Conservation (phyloP, 2,113 vertebrate genomes). For the Rhegmatorhina hoffmannsi region DNA sequence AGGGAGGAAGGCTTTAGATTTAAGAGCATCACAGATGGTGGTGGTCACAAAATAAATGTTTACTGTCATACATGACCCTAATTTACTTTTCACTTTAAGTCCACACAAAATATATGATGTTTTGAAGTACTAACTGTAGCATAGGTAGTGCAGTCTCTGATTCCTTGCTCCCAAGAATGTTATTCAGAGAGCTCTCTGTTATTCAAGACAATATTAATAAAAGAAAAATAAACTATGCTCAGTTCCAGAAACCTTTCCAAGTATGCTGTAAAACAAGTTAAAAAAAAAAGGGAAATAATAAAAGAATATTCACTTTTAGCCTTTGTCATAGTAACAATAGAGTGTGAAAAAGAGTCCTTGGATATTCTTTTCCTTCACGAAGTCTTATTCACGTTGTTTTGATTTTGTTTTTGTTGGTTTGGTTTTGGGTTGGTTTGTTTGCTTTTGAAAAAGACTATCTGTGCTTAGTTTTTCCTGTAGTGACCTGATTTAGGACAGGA, state of each 20-base stretch:
- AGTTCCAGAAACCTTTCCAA: background rate
- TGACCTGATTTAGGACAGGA: background rate
- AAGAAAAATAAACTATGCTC: too few relatives aligned
- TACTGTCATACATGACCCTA: background rate
- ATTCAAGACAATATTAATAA: background rate
- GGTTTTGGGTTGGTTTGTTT: background rate
- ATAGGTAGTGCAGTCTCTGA: background rate
- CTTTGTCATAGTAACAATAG: background rate
- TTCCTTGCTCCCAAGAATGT: background rate
- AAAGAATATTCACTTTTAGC: background rate
- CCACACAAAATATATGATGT: background rate
- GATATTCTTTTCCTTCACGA: background rate
- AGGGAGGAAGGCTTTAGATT: background rate
- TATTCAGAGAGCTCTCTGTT: background rate
- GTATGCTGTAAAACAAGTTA: background rate
- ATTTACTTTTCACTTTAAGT: background rate
- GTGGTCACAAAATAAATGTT: background rate
- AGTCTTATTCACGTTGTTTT: fast-evolving
- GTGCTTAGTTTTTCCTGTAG: background rate
- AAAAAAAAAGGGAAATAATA: fast-evolving
- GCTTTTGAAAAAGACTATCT: background rate
- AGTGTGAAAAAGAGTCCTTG: background rate
- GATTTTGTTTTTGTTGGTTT: background rate
- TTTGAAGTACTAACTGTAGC: background rate
- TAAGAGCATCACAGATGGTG: background rate